A percentile compares a stretch with the other conserved stretches of the same genome.
Conservation (phyloP, 1,140 invertebrate species). For the Drosophila bocqueti region DNA sequence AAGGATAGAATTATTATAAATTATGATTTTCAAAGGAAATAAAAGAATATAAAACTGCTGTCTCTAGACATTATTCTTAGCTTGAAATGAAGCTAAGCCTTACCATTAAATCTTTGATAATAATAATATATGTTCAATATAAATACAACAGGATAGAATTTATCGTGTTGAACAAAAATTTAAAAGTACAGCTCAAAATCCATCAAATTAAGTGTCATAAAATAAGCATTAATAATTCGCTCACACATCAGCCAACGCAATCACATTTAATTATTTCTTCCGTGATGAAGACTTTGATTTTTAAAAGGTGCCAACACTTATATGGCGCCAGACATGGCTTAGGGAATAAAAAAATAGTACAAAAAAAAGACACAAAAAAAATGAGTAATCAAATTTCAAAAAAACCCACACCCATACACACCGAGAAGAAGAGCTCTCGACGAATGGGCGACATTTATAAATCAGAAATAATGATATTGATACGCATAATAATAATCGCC, state of each 20-base stretch:
- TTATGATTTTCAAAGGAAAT: too few relatives aligned
- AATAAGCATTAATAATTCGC: background rate
- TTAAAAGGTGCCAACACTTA: constrained; percentile 6
- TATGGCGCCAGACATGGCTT: constrained; percentile 19
- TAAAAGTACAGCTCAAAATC: background rate
- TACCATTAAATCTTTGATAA: too few relatives aligned
- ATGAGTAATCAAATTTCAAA: constrained; percentile 7
- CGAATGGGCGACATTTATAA: constrained; percentile 33
- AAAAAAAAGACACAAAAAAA: constrained; percentile 5
- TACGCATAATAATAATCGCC: constrained; percentile 60
- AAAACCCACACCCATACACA: constrained; percentile 14
- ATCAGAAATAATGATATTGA: constrained; percentile 59
- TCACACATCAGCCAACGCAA: background rate
- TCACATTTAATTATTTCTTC: constrained; percentile 23
- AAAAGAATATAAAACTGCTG: too few relatives aligned
- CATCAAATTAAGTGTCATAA: background rate
- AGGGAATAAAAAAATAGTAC: background rate
- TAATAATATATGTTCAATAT: too few relatives aligned
- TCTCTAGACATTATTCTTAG: too few relatives aligned
- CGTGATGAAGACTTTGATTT: constrained; percentile 25
- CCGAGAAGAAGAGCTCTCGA: constrained; percentile 3
- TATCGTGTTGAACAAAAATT: background rate
- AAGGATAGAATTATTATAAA: too few relatives aligned
- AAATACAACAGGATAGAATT: too few relatives aligned
- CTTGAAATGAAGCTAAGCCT: too few relatives aligned